Evolutionary conservation across 2,888 invertebrate genomes (phyloP), one percentile per base, ranked within the genome.

Genomic region (Monopis laevigella): DNA sequence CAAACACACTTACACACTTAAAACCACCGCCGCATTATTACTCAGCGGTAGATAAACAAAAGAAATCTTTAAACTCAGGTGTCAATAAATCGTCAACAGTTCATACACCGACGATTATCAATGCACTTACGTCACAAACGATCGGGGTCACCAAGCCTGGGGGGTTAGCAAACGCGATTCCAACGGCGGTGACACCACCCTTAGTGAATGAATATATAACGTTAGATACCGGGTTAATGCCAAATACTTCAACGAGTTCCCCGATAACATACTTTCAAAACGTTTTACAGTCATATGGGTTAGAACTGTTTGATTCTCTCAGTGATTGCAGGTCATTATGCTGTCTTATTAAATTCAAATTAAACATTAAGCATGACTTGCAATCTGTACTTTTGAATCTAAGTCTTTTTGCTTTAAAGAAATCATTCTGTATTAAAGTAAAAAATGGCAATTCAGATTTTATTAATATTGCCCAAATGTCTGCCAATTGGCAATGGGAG

Each of bases 401-500:
- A 14, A 55, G 63, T 2, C 50, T 78, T 28, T 60, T 16, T 3
- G 32, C 16, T 17, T 10, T n/a, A 3, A 45, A 48, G 2, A 62
- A 61, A 44, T 44, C 30, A 2, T 73, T 70, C 52, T 66, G 63
- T 50, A 53, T 80, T 28, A 61, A 59, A 48, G 55, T 74, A 26
- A 63, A 49, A 51, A 65, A 71, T 41, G 45, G 43, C 6, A 52
- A 55, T 19, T 53, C 56, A 8, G 51, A 49, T 27, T 48, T 53
- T 3, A 51, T 77, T 19, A 55, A 66, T 46, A 48, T 74, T 26
- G 46, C 45, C 14, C 56, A 56, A 45, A 51, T 77, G 48, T 55
- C 65, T 16, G 56, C 70, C 2, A 62, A 62, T 46, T 78, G 77
- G 78, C 77, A 80, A 53, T 77, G 78, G 77, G 69, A 75, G 52